These are phyloP conservation scores for Leptothorax acervorum DNA, from an alignment of 2,888 invertebrate genomes.

Conservation along the genomic window DNA sequence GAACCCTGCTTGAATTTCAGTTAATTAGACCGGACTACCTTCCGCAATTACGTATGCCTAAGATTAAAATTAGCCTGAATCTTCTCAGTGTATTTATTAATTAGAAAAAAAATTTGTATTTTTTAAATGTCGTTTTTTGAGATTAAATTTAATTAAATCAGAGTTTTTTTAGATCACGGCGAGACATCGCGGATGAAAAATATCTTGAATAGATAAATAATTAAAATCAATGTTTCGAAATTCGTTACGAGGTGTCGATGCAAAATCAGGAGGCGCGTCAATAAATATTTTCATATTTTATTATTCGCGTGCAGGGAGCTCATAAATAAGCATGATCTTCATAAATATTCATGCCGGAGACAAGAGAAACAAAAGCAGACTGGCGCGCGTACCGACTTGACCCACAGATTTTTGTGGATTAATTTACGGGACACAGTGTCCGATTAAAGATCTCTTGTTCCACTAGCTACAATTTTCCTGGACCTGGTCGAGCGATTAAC, in stretches of 20 bases:
- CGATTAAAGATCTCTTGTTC: not conserved
- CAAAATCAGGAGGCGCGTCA: not conserved
- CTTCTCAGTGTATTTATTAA: not conserved
- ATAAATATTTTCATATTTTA: slow-evolving; percentile 25
- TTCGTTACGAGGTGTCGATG: not conserved
- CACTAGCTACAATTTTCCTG: not conserved
- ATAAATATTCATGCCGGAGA: slow-evolving; percentile 2
- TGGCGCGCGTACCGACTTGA: not conserved
- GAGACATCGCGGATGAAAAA: not conserved
- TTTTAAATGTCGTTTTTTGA: not conserved
- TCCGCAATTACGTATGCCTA: not conserved
- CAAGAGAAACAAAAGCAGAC: slow-evolving; percentile 3
- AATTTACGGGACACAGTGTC: not conserved
- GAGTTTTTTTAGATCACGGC: not conserved
- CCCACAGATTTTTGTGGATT: slow-evolving; percentile 1
- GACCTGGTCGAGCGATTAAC: not conserved
- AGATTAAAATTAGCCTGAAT: not conserved
- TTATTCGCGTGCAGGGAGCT: not conserved
- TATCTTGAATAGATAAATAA: slow-evolving; percentile 18
- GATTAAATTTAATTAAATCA: not conserved
- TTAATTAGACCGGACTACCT: not conserved
- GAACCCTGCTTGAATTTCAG: not conserved
- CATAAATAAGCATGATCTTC: slow-evolving; percentile 22
- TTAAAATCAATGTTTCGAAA: slow-evolving; percentile 19
- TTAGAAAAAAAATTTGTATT: not conserved